These are phyloP conservation scores for Cyphomyrmex costatus DNA, from an alignment of 1,140 invertebrate genomes.

Conservation along the genomic window DNA sequence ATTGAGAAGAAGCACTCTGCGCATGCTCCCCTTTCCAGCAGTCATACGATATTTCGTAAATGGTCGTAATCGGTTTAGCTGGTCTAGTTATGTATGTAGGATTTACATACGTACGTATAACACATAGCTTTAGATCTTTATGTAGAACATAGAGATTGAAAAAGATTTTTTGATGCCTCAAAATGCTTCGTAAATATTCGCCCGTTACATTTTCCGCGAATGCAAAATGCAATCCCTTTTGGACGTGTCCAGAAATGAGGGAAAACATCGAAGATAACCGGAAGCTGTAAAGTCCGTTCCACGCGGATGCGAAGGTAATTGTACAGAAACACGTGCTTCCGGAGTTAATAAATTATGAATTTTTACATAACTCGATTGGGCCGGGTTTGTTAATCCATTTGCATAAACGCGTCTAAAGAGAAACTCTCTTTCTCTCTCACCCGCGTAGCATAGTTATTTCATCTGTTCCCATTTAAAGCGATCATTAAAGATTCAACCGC, in stretches of 20 bases:
- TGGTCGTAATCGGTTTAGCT: slow-evolving; percentile 25
- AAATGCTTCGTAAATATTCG: slow-evolving; percentile 28
- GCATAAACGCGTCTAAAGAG: not conserved
- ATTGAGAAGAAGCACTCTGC: not conserved
- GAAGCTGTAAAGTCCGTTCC: not conserved
- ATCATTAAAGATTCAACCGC: slow-evolving; percentile 31
- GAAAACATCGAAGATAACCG: not conserved
- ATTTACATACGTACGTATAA: not conserved
- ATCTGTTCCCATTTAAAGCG: not conserved
- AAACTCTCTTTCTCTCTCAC: too few species aligned
- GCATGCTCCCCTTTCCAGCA: not conserved
- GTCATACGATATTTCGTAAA: slow-evolving; percentile 14
- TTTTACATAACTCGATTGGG: not conserved
- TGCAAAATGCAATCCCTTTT: not conserved
- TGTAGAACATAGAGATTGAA: not conserved
- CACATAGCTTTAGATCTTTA: not conserved
- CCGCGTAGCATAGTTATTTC: not conserved
- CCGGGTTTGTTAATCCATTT: slow-evolving; percentile 21
- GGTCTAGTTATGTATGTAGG: not conserved
- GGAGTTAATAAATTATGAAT: slow-evolving; percentile 21
- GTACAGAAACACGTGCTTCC: not conserved
- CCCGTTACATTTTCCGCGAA: not conserved
- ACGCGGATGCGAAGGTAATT: not conserved
- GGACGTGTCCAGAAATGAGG: not conserved
- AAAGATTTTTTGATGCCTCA: slow-evolving; percentile 26